phyloP scores from a whole-genome alignment of 2,113 vertebrate species.

The Hyla sarda region DNA sequence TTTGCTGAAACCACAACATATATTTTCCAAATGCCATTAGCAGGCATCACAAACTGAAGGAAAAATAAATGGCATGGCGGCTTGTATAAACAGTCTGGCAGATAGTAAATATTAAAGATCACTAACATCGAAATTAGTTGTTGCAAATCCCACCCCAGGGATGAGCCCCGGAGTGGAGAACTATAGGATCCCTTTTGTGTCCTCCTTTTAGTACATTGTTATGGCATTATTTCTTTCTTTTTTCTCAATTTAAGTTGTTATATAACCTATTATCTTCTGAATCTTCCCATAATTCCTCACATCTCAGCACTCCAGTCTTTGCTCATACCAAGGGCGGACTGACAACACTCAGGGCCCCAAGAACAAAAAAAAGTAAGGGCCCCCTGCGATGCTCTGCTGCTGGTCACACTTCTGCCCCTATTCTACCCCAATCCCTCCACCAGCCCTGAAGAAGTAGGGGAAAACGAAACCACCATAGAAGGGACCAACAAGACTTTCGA shows the following conservation, averaged over 20 bases:
- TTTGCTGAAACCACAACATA: constrained; percentile 43
- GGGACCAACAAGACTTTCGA: too few species aligned
- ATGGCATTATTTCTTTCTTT: too few species aligned
- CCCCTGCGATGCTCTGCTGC: too few species aligned
- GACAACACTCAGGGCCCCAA: too few species aligned
- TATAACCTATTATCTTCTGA: background rate
- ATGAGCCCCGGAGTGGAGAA: background rate
- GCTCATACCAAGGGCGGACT: too few species aligned
- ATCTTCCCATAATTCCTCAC: background rate
- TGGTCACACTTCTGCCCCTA: too few species aligned
- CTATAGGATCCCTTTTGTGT: background rate
- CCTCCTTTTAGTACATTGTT: background rate
- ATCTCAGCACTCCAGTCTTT: background rate
- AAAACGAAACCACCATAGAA: too few species aligned
- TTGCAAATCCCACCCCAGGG: background rate
- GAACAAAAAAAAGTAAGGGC: too few species aligned
- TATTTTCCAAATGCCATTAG: constrained; percentile 46
- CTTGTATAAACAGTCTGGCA: background rate
- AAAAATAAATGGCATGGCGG: constrained; percentile 27
- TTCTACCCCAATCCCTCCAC: too few species aligned
- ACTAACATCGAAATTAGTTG: background rate
- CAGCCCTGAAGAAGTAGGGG: too few species aligned
- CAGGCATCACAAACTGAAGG: constrained; percentile 4
- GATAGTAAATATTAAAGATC: constrained; percentile 51
- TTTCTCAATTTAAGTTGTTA: background rate